Conservation (phyloP, 1,140 invertebrate species). For the Spodoptera litura region DNA sequence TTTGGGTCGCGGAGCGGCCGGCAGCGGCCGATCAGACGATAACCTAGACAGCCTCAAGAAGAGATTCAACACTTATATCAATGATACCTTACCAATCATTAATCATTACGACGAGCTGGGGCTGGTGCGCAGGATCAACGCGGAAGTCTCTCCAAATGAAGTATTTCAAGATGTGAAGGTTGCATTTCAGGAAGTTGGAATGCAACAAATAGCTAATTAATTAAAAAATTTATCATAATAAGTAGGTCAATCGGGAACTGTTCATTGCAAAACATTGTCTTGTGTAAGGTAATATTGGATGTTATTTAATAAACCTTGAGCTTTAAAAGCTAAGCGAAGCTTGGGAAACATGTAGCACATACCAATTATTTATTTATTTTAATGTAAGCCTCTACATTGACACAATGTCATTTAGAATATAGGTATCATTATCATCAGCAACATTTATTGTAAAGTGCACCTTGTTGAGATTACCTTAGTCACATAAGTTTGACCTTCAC, state of each 20-base stretch:
- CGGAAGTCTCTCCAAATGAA: slow-evolving; percentile 88
- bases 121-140: slow-evolving; percentile 93
- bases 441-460: no score
- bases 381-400: not conserved
- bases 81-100: slow-evolving; percentile 97
- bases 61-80: slow-evolving; percentile 95
- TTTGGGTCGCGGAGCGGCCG: slow-evolving; percentile 93
- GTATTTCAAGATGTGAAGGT: slow-evolving; percentile 89
- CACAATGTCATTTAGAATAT: not conserved
- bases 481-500: no score
- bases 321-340: slow-evolving; percentile 33
- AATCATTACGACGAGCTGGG: slow-evolving; percentile 91
- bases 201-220: slow-evolving; percentile 65
- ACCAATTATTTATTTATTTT: not conserved
- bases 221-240: slow-evolving; percentile 44
- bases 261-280: slow-evolving; percentile 35
- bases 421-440: no score
- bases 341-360: not conserved
- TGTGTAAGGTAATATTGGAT: slow-evolving; percentile 48
- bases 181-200: slow-evolving; percentile 61
- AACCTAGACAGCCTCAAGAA: slow-evolving; percentile 97
- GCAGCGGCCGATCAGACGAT: slow-evolving; percentile 97
- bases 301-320: slow-evolving; percentile 40
- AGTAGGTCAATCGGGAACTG: slow-evolving; percentile 53
- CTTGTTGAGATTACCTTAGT: no score